Conservation (phyloP, 2,113 vertebrate genomes). For the rat (Rattus norvegicus) region GRCr8 NC_086022.1:159982501-159983000, state of each 20-base stretch:
- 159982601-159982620: neutral
- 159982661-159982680: neutral
- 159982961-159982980: neutral
- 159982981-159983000: fast-evolving
- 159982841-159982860: neutral
- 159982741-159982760: neutral
- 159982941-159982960: neutral
- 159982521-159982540: neutral
- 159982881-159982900: no score
- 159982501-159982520: neutral
- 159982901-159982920: neutral
- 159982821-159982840: neutral
- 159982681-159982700: neutral
- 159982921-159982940: neutral
- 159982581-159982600: neutral
- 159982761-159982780: neutral
- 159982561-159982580: neutral
- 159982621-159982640: neutral
- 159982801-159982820: neutral
- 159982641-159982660: neutral
- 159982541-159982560: neutral
- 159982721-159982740: neutral
- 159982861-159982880: neutral
- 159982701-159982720: no score
- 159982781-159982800: neutral